phyloP scores from a whole-genome alignment of 2,888 invertebrate species.

The Alsophila aescularia region DNA sequence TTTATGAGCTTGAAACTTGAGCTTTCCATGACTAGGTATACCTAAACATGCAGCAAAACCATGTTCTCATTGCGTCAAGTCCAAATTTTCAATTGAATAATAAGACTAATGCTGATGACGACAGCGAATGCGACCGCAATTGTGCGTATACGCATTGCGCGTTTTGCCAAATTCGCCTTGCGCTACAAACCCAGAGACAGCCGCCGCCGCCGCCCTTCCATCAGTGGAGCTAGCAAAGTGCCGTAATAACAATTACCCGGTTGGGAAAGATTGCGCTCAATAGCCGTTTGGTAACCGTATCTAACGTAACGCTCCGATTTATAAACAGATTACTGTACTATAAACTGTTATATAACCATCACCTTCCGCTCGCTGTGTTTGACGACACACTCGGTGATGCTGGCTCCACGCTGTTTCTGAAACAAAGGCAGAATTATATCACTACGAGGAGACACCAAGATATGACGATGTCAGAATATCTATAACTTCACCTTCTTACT shows the following conservation, averaged over 20 bases:
- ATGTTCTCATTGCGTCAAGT: constrained; percentile 7
- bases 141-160: constrained; percentile 25
- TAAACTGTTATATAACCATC: constrained; percentile 25
- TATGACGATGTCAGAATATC: too few species aligned
- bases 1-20: not conserved
- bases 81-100: constrained; percentile 1
- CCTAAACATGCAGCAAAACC: not conserved
- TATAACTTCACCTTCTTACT: too few species aligned
- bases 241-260: constrained; percentile 36
- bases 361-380: not conserved
- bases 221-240: constrained; percentile 31
- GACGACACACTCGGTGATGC: not conserved
- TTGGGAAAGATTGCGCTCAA: constrained; percentile 36
- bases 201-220: constrained; percentile 23
- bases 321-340: constrained; percentile 26
- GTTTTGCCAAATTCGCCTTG: constrained; percentile 28
- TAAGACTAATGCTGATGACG: constrained; percentile 7
- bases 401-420: not conserved
- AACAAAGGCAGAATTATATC: not conserved
- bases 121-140: not conserved
- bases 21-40: not conserved
- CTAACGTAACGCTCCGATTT: constrained; percentile 44
- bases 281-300: constrained; percentile 43
- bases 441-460: too few species aligned
- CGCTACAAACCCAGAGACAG: constrained; percentile 19